Evolutionary conservation across 2,797 vertebrate genomes (phyloP), one percentile per base, ranked within the genome.

Genomic region (Bovichtus variegatus): DNA sequence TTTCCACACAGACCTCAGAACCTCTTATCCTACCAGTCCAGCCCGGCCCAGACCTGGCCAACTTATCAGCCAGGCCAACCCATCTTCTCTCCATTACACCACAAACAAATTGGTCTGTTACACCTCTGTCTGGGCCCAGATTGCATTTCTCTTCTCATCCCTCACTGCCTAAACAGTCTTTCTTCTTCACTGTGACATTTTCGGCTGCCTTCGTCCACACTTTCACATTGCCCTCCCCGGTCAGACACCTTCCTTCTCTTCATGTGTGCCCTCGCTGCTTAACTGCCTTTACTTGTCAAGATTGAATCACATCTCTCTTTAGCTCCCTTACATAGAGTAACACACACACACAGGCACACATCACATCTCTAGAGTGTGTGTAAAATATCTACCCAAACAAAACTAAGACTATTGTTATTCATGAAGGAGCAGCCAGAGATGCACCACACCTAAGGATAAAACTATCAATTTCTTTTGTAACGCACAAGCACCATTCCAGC

Each of bases 31-130:
- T 80, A 49, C 71, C 65, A 70, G 84, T 82, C 82, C 91, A 91
- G 90, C 77, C 82, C 55, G 81, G 84, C 67, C 84, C 58, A 64
- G 81, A 82, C 85, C 83, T 49, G 69, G 76, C 79, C 84, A 82
- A 87, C 92, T 91, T 91, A 92, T 92, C 92, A 83, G 61, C 84
- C 73, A 66, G 61, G 73, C 87, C 87, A 86, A 88, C 76, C 87
- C 90, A 90, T 93, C 91, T 90, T 89, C 84, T 92, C 88, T 93
- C 92, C 79, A 93, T 93, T 92, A 90, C 90, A 89, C 89, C 85
- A 89, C 92, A 93, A 93, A 94, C 93, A 95, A 94, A 95, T 94
- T 93, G 92, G 86, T 89, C 91, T 94, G 93, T 94, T 93, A 93
- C 91, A 94, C 92, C 87, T 93, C 93, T 92, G 93, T 89, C 92